These are phyloP conservation scores for Cyanoramphus novaezelandiae DNA, from an alignment of 2,113 vertebrate genomes.

Conservation along the genomic window DNA sequence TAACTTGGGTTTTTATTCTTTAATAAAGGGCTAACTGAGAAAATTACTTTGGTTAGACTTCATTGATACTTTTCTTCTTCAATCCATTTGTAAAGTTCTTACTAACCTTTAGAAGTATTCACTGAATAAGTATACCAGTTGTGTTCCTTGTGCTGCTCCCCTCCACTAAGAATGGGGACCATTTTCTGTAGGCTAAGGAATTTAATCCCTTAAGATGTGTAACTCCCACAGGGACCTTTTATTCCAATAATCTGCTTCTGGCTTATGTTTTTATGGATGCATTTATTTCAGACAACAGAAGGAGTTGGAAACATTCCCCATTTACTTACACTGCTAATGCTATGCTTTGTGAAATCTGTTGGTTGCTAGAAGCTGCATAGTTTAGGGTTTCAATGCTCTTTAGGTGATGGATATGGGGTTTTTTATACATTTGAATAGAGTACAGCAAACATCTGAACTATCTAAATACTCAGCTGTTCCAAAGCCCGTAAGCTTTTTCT, in stretches of 20 bases:
- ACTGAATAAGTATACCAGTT: background rate
- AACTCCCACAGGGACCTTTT: background rate
- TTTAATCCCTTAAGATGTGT: background rate
- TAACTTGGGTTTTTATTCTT: background rate
- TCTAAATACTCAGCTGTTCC: background rate
- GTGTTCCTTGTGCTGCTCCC: background rate
- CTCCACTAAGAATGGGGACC: background rate
- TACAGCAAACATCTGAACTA: background rate
- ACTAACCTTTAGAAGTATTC: background rate
- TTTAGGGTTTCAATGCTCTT: background rate
- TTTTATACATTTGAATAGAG: background rate
- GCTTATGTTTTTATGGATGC: background rate
- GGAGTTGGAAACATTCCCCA: background rate
- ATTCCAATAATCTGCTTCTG: background rate
- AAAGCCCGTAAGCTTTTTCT: background rate
- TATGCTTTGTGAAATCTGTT: background rate
- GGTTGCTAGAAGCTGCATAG: background rate
- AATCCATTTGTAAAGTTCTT: background rate
- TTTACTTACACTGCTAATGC: background rate
- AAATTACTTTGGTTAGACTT: constrained; percentile 14
- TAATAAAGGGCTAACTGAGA: constrained; percentile 55
- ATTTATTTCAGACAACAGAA: background rate
- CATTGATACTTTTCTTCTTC: background rate
- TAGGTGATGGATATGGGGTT: background rate
- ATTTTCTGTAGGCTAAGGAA: background rate